Evolutionary conservation across 2,113 vertebrate genomes (phyloP), one percentile per base, ranked within the genome.

Genomic region (Alethe castanea): DNA sequence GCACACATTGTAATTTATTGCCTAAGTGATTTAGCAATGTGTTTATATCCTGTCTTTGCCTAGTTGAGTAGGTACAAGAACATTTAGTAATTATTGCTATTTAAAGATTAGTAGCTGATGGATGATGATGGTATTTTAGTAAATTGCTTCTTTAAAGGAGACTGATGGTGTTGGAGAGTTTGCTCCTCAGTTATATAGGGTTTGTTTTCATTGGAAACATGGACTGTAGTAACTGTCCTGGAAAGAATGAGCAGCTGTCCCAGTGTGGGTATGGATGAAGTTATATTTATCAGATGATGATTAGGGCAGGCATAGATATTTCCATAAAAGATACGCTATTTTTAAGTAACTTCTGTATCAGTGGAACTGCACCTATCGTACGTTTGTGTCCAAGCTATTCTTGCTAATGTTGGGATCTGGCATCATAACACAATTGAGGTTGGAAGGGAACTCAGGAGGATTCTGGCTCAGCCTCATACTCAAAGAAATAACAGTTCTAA

Each of bases 101-200:
- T 91, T 96, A 86, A 87, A 92, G 81, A 88, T 81, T 74, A 91
- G 61, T 52, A 48, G 79, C 50, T 91, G 87, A 96, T 77, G 74
- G 71, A 92, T 88, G 80, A 71, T 92, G 73, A 90, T 28, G 44
- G 26, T n/a, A 86, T 83, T 94, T 94, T 70, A 85, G 33, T 50
- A 91, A 95, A 85, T 73, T 80, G 11, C 16, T 62, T 78, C 52
- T 82, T 87, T 80, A 47, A 28, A 89, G 56, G 19, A 22, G 19
- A 91, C 29, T 50, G 36, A 77, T 56, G n/a, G 25, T 81, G 31
- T 3, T 78, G 24, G 3, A 2, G 3, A 74, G 67, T 81, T 76
- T 74, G 31, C 56, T 52, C 38, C 52, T 76, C 86, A 36, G 14
- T 7, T 74, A 42, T 54, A 33, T 8, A 61, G 8, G 23, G 3